Percentiles rank a stretch among this genome's conserved stretches.
Conservation (phyloP, 2,113 vertebrate species). For the Saguinus midas region DNA sequence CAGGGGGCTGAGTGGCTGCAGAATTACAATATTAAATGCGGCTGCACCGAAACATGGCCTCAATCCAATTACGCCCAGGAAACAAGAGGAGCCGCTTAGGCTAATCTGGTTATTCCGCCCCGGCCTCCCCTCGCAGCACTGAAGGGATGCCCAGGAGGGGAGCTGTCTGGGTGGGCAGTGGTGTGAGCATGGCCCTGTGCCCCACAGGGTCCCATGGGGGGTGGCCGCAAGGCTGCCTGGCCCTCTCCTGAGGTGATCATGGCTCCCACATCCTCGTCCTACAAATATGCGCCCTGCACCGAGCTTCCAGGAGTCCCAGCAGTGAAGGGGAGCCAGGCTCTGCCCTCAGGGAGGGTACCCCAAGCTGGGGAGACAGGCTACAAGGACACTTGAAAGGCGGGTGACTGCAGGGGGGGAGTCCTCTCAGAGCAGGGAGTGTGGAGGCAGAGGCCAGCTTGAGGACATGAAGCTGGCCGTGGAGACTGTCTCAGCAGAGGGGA, state of each 20-base stretch:
- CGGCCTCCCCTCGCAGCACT: constrained; percentile 1
- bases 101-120: constrained; percentile 75
- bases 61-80: constrained; percentile 76
- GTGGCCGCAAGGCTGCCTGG: neutral
- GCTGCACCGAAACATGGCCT: constrained; percentile 62
- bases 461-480: neutral
- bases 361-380: neutral
- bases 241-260: accelerated
- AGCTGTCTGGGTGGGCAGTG: neutral
- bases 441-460: neutral
- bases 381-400: neutral
- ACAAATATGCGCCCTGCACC: accelerated
- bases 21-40: constrained; percentile 76
- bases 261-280: neutral
- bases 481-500: neutral
- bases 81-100: constrained; percentile 77
- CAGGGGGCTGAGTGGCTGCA: neutral
- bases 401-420: neutral
- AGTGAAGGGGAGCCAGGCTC: neutral
- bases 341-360: neutral
- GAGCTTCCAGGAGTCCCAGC: neutral
- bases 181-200: accelerated
- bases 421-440: neutral
- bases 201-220: accelerated
- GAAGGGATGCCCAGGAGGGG: constrained; percentile 42